phyloP scores from a whole-genome alignment of 2,113 vertebrate species.

The Vanacampus margaritifer region DNA sequence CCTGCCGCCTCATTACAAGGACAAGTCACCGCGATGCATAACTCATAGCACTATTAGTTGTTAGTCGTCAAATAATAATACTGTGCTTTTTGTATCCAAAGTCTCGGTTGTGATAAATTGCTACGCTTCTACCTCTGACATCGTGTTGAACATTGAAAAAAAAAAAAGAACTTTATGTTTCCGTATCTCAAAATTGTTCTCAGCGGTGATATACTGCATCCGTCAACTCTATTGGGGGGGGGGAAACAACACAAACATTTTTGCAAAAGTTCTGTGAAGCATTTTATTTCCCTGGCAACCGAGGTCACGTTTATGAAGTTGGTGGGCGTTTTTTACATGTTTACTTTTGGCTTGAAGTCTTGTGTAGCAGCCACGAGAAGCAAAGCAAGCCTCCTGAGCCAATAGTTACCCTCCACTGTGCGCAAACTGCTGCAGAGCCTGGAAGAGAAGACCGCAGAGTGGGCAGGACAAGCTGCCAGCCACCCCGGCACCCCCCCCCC shows the following conservation, averaged over 20 bases:
- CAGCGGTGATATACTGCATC: neutral
- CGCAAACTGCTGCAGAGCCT: constrained; percentile 46
- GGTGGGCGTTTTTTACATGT: neutral
- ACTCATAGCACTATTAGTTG: neutral
- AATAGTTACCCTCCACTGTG: constrained; percentile 19
- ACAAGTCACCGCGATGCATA: constrained; percentile 5
- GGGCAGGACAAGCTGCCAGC: constrained; percentile 42
- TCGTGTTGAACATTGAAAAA: neutral
- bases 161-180: neutral
- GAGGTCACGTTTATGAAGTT: constrained; percentile 3
- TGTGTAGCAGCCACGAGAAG: constrained; percentile 29
- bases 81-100: constrained; percentile 1
- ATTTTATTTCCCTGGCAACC: neutral
- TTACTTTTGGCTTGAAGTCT: constrained; percentile 18
- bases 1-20: neutral
- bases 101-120: neutral
- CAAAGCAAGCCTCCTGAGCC: constrained; percentile 25
- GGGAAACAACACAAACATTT: neutral
- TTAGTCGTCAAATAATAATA: neutral
- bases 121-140: constrained; percentile 4
- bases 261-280: neutral
- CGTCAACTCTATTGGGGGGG: neutral
- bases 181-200: neutral
- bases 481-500: constrained; percentile 29
- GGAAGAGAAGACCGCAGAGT: constrained; percentile 43